phyloP scores from a whole-genome alignment of 2,113 vertebrate species.

The Pachycephala philippinensis region DNA sequence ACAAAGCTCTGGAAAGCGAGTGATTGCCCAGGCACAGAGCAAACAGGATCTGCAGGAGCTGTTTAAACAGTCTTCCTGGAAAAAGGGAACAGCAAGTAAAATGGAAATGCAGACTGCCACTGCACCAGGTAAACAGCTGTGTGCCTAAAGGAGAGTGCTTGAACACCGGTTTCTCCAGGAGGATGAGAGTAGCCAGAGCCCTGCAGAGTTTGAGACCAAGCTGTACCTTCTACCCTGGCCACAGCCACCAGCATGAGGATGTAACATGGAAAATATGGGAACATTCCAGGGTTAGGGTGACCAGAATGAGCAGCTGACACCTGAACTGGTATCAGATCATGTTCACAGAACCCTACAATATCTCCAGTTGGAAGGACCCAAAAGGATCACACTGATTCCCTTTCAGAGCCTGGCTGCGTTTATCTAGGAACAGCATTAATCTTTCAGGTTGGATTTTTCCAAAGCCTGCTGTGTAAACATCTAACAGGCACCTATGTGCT shows the following conservation, averaged over 20 bases:
- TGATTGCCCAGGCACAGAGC: neutral
- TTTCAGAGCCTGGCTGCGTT: neutral
- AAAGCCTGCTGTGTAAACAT: neutral
- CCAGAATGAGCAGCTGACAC: neutral
- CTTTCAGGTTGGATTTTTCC: neutral
- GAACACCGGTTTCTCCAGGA: neutral
- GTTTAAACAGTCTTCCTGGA: neutral
- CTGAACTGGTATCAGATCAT: neutral
- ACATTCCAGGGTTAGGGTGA: neutral
- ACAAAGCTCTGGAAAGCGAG: neutral
- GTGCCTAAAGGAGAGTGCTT: neutral
- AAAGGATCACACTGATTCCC: neutral
- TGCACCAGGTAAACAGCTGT: neutral
- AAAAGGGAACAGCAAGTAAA: neutral
- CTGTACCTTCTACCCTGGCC: neutral
- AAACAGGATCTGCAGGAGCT: neutral
- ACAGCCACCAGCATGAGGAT: neutral
- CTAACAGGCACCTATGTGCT: neutral
- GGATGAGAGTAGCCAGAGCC: neutral
- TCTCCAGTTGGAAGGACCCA: neutral
- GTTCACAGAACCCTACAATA: neutral
- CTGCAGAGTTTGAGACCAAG: neutral
- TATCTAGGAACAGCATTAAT: neutral
- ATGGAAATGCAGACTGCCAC: fast-evolving
- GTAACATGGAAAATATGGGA: neutral